These are phyloP conservation scores for Heterochromis multidens DNA, from an alignment of 2,113 vertebrate genomes.

Conservation along the genomic window DNA sequence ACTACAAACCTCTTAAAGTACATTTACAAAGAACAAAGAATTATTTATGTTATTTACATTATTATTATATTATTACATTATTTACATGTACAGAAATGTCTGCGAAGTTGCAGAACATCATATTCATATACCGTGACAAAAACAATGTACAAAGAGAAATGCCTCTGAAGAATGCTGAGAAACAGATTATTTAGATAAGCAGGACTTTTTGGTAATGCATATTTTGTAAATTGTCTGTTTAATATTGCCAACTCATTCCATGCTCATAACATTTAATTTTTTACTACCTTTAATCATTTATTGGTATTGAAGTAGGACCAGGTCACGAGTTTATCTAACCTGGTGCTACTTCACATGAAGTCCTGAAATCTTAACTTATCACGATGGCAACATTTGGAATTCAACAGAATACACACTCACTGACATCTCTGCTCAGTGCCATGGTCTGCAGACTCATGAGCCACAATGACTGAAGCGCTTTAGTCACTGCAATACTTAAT, in stretches of 20 bases:
- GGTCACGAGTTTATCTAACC: background rate
- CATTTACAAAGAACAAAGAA: background rate
- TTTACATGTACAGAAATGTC: background rate
- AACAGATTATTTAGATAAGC: background rate
- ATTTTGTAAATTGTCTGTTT: background rate
- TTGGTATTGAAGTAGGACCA: background rate
- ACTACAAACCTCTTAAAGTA: background rate
- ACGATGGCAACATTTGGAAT: background rate
- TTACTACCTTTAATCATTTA: background rate
- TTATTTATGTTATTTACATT: too few species aligned
- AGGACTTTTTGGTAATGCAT: background rate
- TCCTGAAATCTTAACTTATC: background rate
- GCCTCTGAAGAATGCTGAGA: background rate
- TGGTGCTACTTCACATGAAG: background rate
- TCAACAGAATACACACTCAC: background rate
- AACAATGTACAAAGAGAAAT: background rate
- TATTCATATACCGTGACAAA: background rate
- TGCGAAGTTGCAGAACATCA: background rate
- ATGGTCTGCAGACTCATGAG: background rate
- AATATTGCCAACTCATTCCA: background rate
- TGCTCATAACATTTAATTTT: background rate
- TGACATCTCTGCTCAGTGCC: background rate
- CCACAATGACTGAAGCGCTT: background rate
- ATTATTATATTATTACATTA: too few species aligned
- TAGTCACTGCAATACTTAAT: background rate